These are phyloP conservation scores for Saccopteryx bilineata DNA, from an alignment of 2,113 vertebrate genomes.

Conservation along the genomic window DNA sequence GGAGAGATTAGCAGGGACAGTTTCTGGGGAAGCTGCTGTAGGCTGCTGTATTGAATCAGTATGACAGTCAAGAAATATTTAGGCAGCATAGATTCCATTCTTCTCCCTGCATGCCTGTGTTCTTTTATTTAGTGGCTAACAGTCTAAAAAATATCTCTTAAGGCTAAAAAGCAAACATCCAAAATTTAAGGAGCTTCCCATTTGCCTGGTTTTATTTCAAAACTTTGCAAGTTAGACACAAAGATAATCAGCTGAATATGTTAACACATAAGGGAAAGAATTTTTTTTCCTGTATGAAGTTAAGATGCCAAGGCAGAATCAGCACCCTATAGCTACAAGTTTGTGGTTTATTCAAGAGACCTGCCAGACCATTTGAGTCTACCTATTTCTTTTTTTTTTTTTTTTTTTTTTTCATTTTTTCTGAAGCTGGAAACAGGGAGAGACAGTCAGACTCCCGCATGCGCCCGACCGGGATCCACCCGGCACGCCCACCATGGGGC, in stretches of 20 bases:
- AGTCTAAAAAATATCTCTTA: slow-evolving; percentile 4
- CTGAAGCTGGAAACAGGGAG: too few relatives aligned
- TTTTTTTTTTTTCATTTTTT: too few relatives aligned
- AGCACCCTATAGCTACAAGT: background rate
- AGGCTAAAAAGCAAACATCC: background rate
- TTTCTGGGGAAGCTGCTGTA: background rate
- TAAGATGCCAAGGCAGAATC: slow-evolving; percentile 10
- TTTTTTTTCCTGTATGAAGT: slow-evolving; percentile 55
- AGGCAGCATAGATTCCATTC: background rate
- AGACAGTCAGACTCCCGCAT: too few relatives aligned
- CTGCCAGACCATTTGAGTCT: slow-evolving; percentile 48
- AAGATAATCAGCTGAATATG: slow-evolving; percentile 47
- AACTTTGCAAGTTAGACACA: slow-evolving; percentile 39
- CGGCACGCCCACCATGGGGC: too few relatives aligned
- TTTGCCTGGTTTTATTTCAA: slow-evolving; percentile 49
- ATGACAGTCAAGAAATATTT: background rate
- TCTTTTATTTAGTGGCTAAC: slow-evolving; percentile 28
- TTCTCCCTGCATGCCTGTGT: background rate
- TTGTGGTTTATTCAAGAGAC: slow-evolving; percentile 49
- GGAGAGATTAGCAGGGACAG: background rate
- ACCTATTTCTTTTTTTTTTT: slow-evolving; percentile 53
- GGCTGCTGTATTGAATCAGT: background rate
- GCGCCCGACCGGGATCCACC: too few relatives aligned
- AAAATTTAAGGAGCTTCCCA: slow-evolving; percentile 4
- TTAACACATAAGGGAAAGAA: slow-evolving; percentile 21